Conservation (phyloP, 64 coral and sea anemone genomes). For the Montipora capricornis region DNA sequence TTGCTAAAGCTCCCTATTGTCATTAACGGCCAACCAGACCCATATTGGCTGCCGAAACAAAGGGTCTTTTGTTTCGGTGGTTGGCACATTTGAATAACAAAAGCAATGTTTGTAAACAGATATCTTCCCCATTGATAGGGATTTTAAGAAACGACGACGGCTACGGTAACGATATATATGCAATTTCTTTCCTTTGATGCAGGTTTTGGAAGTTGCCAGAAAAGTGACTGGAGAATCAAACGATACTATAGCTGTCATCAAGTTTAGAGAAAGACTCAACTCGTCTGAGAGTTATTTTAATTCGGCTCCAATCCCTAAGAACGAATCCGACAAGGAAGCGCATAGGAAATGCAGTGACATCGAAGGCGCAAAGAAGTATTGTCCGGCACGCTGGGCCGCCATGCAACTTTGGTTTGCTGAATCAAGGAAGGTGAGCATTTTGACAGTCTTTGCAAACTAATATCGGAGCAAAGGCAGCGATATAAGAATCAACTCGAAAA, state of each 20-base stretch:
- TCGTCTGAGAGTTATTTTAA: conserved; percentile 77
- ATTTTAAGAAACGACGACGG: not conserved
- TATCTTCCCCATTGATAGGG: too few relatives aligned
- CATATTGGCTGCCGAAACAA: too few relatives aligned
- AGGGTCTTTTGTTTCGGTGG: too few relatives aligned
- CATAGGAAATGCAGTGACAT: conserved; percentile 58
- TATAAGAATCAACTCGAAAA: too few relatives aligned
- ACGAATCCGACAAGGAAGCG: conserved; percentile 75
- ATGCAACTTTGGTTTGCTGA: conserved; percentile 82
- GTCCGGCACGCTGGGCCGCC: conserved; percentile 78
- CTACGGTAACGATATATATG: not conserved
- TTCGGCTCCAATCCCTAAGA: conserved; percentile 59
- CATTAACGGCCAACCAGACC: too few relatives aligned
- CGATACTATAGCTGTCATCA: conserved; percentile 19
- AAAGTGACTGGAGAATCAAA: conserved; percentile 17
- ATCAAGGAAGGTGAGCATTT: conserved; percentile 65
- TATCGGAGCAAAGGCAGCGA: too few relatives aligned
- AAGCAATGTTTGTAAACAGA: too few relatives aligned
- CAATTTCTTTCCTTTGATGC: not conserved
- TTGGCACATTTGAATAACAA: too few relatives aligned
- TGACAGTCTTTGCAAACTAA: not conserved
- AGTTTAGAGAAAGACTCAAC: conserved; percentile 61
- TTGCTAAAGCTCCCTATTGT: too few relatives aligned
- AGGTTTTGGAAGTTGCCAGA: conserved; percentile 57
- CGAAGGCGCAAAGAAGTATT: conserved; percentile 77